These are phyloP conservation scores for Steatocranus sp. DNA, from an alignment of 2,797 vertebrate species.

Conservation along the genomic window DNA sequence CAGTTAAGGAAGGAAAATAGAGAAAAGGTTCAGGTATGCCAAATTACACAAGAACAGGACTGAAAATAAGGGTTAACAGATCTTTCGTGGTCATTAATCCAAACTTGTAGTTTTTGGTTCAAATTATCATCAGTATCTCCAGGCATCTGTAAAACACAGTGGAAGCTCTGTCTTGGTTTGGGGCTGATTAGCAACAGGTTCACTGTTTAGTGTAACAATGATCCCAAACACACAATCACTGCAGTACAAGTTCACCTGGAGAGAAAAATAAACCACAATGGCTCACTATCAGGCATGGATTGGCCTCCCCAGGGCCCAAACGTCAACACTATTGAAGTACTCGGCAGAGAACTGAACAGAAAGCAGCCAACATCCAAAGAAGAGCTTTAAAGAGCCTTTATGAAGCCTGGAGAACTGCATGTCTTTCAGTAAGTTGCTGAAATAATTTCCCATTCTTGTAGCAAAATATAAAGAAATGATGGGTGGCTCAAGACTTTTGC, in stretches of 20 bases:
- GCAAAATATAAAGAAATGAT: not conserved
- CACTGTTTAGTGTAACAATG: accelerated
- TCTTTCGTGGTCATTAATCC: not conserved
- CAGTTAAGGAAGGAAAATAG: not conserved
- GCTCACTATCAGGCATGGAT: not conserved
- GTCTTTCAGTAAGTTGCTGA: not conserved
- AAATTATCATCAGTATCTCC: not conserved
- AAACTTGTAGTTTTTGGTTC: not conserved
- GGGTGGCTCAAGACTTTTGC: not conserved
- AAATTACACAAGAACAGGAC: not conserved
- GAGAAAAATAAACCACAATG: not conserved
- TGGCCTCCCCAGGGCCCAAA: not conserved
- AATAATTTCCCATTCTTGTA: not conserved
- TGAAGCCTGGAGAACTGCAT: not conserved
- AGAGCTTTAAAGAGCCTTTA: not conserved
- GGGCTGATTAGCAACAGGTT: not conserved
- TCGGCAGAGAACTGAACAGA: not conserved
- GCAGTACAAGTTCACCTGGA: not conserved
- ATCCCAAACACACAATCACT: not conserved
- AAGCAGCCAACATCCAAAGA: not conserved
- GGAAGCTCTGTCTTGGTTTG: not conserved
- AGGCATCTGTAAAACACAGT: not conserved
- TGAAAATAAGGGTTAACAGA: not conserved
- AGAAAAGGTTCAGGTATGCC: not conserved
- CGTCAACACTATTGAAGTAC: not conserved